Conservation (phyloP, 2,888 invertebrate genomes). For the Lasioglossum oenotherae region DNA sequence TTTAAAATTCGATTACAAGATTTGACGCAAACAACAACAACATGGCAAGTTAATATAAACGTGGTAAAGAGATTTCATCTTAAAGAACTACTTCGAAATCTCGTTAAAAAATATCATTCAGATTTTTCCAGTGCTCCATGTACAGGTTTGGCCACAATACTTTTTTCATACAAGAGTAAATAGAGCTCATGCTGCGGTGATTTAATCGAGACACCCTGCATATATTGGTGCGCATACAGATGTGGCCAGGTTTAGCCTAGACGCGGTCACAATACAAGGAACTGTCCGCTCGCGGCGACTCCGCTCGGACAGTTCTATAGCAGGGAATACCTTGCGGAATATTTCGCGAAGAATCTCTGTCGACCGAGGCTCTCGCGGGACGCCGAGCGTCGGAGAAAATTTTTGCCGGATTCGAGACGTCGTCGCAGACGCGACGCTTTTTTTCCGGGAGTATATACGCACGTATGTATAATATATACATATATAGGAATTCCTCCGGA, state of each 20-base stretch:
- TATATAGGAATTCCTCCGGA: slow-evolving; percentile 20
- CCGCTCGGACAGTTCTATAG: slow-evolving; percentile 6
- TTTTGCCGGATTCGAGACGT: slow-evolving; percentile 23
- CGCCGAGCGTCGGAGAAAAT: not conserved
- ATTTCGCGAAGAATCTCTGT: slow-evolving; percentile 32
- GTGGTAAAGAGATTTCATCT: not conserved
- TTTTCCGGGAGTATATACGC: slow-evolving; percentile 7
- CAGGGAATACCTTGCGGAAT: slow-evolving; percentile 6
- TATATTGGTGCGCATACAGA: not conserved
- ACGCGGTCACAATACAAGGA: not conserved
- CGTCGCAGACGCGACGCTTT: slow-evolving; percentile 5
- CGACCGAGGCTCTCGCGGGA: slow-evolving; percentile 8
- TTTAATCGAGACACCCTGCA: not conserved
- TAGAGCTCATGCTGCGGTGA: not conserved
- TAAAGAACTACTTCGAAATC: not conserved
- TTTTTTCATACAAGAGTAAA: not conserved
- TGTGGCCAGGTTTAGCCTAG: not conserved
- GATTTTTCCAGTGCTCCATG: not conserved
- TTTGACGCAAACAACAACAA: no score
- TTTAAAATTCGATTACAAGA: no score
- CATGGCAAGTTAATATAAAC: no score
- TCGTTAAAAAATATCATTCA: not conserved
- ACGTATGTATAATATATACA: not conserved
- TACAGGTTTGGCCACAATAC: not conserved
- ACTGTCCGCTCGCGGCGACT: not conserved